Evolutionary conservation across 2,888 invertebrate species (phyloP).

Genomic region (Nemapogon koenigi): DNA sequence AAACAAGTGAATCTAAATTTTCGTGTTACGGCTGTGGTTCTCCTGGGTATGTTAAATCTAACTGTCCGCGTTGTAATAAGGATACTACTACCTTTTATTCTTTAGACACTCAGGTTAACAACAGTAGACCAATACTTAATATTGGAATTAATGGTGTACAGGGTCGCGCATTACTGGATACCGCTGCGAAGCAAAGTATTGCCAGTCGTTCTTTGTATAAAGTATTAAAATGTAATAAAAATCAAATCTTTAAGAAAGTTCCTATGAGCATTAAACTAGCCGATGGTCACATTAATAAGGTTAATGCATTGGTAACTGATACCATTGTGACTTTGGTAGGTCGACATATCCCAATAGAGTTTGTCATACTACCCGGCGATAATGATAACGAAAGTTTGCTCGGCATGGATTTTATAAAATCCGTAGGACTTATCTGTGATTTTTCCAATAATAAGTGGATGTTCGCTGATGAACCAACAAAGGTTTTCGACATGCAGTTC

Average conservation of each 20-base stretch:
- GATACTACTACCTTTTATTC: slow-evolving; percentile 6
- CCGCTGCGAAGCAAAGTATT: slow-evolving; percentile 12
- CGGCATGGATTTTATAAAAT: no score
- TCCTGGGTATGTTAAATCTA: slow-evolving; percentile 8
- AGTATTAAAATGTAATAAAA: slow-evolving; percentile 3
- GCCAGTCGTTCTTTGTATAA: slow-evolving; percentile 10
- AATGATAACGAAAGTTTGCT: no score
- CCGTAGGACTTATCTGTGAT: no score
- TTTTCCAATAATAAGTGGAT: no score
- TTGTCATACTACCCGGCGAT: no score
- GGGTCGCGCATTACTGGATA: slow-evolving; percentile 10
- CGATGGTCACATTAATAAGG: slow-evolving; percentile 8
- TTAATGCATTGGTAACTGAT: no score
- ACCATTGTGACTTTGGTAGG: no score
- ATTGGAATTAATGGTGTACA: slow-evolving; percentile 3
- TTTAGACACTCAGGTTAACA: slow-evolving; percentile 7
- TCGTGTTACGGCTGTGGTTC: slow-evolving; percentile 5
- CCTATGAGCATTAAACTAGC: slow-evolving; percentile 4
- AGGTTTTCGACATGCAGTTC: no score
- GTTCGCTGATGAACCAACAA: no score
- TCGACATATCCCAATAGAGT: no score
- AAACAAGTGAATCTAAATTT: slow-evolving; percentile 6
- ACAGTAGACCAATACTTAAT: no score
- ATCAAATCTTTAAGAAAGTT: slow-evolving; percentile 2
- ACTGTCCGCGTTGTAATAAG: background rate